Percentiles rank a stretch among this genome's conserved stretches.
phyloP scores from a whole-genome alignment of 53 echinoderm and acorn worm genomes.

The Crossaster papposus region DNA sequence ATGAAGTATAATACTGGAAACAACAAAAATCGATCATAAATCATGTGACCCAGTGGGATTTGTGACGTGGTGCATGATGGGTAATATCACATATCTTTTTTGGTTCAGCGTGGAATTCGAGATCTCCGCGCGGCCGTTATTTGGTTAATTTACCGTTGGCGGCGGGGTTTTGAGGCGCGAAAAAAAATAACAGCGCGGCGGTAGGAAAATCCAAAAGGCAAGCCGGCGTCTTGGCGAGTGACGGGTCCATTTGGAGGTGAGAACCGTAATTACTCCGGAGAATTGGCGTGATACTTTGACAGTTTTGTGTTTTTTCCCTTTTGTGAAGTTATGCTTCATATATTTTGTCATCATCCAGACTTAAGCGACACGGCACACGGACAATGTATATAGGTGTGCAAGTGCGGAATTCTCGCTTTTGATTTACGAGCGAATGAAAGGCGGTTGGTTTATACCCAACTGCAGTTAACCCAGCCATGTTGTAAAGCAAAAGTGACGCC shows the following conservation, averaged over 20 bases:
- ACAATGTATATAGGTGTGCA: neutral
- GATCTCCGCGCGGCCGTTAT: neutral
- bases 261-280: neutral
- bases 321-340: neutral
- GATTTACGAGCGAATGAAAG: neutral
- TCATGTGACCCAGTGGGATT: constrained; percentile 43
- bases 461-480: neutral
- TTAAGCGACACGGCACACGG: neutral
- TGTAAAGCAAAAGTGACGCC: neutral
- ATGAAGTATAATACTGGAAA: neutral
- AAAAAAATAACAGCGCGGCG: constrained; percentile 8
- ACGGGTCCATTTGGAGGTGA: neutral
- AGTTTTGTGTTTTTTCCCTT: neutral
- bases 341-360: neutral
- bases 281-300: neutral
- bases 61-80: constrained; percentile 1
- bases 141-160: constrained; percentile 24
- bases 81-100: neutral
- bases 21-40: constrained; percentile 13
- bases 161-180: constrained; percentile 14
- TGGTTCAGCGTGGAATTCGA: neutral
- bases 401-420: neutral
- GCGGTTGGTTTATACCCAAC: neutral
- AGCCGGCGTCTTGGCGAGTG: constrained; percentile 12
- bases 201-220: neutral